Evolutionary conservation across 2,113 vertebrate genomes (phyloP).

Genomic region (Cyanistes caeruleus): DNA sequence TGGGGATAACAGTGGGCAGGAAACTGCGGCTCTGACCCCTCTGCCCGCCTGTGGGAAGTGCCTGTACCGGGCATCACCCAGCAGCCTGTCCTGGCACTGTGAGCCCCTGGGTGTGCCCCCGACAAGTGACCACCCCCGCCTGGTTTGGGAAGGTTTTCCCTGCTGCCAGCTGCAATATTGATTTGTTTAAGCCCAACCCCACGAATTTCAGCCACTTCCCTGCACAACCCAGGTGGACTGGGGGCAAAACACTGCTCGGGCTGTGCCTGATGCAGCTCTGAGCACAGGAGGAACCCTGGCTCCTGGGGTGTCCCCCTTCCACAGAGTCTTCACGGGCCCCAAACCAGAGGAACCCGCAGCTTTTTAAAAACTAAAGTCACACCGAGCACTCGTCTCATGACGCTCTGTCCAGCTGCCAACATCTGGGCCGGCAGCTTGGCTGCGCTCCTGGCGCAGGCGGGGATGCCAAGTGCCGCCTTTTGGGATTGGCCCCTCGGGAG

Average conservation of each 20-base stretch:
- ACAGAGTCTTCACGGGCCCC: not conserved
- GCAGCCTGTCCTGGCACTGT: not conserved
- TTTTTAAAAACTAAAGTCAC: not conserved
- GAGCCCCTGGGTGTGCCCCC: not conserved
- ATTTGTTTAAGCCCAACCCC: not conserved
- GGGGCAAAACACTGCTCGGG: accelerated
- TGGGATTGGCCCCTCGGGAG: not conserved
- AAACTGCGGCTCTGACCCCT: accelerated
- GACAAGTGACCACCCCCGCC: accelerated
- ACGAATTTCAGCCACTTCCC: not conserved
- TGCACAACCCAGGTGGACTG: not conserved
- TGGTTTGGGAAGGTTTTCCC: not conserved
- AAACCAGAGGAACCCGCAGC: constrained; percentile 46
- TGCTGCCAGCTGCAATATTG: not conserved
- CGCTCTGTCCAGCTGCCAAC: constrained; percentile 48
- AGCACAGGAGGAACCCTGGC: not conserved
- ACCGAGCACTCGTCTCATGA: constrained; percentile 1
- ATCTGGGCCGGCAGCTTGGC: constrained; percentile 62
- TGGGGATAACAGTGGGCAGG: accelerated
- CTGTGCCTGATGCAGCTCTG: not conserved
- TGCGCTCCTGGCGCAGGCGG: not conserved
- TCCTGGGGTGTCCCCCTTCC: not conserved
- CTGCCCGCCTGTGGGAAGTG: not conserved
- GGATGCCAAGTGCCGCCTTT: constrained; percentile 57
- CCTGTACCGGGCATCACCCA: accelerated